A percentile compares a stretch with the other conserved stretches of the same genome.
These are phyloP conservation scores for Ancistrus triradiatus DNA, from an alignment of 2,113 vertebrate genomes.

Conservation along the genomic window DNA sequence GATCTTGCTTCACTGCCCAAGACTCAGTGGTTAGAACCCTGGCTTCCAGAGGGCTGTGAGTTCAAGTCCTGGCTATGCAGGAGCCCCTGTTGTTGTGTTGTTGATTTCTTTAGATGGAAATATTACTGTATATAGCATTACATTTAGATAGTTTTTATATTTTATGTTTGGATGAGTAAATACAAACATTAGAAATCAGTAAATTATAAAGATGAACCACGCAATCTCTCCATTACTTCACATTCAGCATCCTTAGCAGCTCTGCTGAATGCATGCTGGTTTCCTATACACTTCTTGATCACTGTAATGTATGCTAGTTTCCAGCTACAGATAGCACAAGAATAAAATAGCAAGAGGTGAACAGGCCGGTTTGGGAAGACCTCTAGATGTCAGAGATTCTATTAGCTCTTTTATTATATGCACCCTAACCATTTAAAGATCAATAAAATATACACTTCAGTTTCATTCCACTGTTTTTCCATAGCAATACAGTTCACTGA, in stretches of 20 bases:
- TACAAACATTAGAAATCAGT: not conserved
- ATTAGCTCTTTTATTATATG: constrained; percentile 30
- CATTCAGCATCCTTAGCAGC: no score
- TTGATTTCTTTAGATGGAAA: no score
- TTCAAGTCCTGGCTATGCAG: no score
- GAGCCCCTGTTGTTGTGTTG: no score
- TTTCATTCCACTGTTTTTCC: constrained; percentile 22
- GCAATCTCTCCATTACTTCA: no score
- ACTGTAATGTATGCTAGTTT: not conserved
- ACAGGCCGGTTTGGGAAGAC: constrained; percentile 19
- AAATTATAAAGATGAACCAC: not conserved
- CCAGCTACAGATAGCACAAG: not conserved
- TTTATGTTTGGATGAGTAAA: no score
- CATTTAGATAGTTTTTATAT: no score
- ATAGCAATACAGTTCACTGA: not conserved
- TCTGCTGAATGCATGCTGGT: no score
- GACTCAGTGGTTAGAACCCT: no score
- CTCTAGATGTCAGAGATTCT: constrained; percentile 36
- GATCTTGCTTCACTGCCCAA: no score
- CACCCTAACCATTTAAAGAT: constrained; percentile 25
- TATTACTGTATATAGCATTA: no score
- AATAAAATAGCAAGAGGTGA: constrained; percentile 15
- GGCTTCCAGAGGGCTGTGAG: no score
- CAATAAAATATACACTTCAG: constrained; percentile 25
- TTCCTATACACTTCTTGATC: not conserved